Evolutionary conservation across 2,113 vertebrate species (phyloP).

Genomic region (Lophius piscatorius): DNA sequence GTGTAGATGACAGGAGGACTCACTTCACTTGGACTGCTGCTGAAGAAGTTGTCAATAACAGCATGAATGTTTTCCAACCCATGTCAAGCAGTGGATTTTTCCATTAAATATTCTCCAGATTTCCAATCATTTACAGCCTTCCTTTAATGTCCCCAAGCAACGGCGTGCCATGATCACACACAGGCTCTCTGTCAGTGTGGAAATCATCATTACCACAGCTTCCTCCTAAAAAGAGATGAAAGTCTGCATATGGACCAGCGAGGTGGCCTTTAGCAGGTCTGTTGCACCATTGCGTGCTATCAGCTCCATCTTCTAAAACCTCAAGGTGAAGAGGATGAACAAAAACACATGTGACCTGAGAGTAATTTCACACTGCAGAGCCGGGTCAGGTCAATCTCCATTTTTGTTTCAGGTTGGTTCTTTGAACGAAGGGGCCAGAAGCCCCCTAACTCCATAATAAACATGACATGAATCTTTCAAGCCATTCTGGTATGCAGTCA

Average conservation of each 20-base stretch:
- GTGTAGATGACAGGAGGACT: constrained; percentile 8
- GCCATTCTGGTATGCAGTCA: constrained; percentile 48
- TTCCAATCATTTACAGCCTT: constrained; percentile 57
- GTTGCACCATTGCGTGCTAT: constrained; percentile 62
- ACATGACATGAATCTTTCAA: constrained; percentile 72
- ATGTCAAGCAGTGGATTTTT: constrained; percentile 55
- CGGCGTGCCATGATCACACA: constrained; percentile 57
- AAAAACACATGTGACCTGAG: constrained; percentile 76
- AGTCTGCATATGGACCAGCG: constrained; percentile 62
- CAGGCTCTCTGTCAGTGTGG: constrained; percentile 64
- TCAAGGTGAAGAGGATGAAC: constrained; percentile 71
- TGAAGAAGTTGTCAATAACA: constrained; percentile 68
- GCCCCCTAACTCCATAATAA: constrained; percentile 66
- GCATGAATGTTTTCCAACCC: constrained; percentile 58
- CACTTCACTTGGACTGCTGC: constrained; percentile 46
- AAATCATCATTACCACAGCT: constrained; percentile 68
- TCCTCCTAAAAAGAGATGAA: constrained; percentile 69
- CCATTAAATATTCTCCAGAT: constrained; percentile 72
- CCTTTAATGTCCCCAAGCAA: constrained; percentile 55
- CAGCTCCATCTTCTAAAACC: constrained; percentile 64
- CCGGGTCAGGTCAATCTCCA: constrained; percentile 63
- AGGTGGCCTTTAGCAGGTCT: constrained; percentile 64
- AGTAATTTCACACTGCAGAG: constrained; percentile 73
- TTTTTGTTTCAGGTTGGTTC: constrained; percentile 57
- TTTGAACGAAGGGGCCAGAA: constrained; percentile 64